Conservation (phyloP, 2,113 vertebrate species). For the Oenanthe oenanthe region DNA sequence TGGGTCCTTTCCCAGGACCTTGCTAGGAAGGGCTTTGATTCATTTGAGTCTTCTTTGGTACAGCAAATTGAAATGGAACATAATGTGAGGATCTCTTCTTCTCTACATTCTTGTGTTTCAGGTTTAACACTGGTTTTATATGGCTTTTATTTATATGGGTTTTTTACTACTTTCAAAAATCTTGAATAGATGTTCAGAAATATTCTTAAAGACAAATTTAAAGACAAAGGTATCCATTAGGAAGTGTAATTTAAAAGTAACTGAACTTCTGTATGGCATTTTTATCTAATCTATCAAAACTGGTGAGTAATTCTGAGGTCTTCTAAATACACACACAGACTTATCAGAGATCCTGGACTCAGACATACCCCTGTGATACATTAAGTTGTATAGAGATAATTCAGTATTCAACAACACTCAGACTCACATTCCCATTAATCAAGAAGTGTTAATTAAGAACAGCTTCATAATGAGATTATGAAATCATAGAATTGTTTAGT, state of each 20-base stretch:
- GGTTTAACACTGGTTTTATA: background rate
- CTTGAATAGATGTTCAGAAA: background rate
- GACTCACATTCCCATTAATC: background rate
- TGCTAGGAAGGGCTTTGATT: background rate
- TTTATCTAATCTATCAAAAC: background rate
- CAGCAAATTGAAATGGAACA: background rate
- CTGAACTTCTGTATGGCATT: background rate
- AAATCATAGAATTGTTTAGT: background rate
- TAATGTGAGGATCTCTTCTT: background rate
- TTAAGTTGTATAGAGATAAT: background rate
- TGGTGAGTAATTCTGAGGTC: background rate
- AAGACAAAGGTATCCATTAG: background rate
- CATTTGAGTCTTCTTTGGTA: background rate
- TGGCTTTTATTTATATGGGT: rapidly evolving
- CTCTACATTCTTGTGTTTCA: background rate
- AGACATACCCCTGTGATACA: background rate
- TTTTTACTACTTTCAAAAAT: background rate
- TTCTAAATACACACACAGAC: background rate
- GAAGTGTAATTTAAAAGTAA: background rate
- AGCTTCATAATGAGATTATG: background rate
- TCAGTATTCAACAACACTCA: background rate
- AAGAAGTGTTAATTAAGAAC: background rate
- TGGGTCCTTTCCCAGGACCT: background rate
- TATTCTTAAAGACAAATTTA: background rate
- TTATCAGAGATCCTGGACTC: background rate